Percentiles rank a stretch among this genome's conserved stretches.
Evolutionary conservation across 92 coral and sea anemone species (phyloP).

Genomic region (Palythoa caribaeorum): DNA sequence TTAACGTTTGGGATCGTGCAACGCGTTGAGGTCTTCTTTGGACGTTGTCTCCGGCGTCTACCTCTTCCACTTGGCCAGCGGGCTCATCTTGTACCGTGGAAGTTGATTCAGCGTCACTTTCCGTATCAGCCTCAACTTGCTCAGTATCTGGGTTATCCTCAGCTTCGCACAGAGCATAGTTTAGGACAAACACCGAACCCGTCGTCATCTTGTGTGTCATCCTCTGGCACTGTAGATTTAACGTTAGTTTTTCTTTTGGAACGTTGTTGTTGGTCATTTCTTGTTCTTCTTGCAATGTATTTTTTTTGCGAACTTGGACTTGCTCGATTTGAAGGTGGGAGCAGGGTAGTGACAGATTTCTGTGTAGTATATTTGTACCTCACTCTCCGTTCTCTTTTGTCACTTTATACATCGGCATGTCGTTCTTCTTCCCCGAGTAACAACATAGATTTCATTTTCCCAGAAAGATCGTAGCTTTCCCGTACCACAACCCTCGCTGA

Average conservation of each 20-base stretch:
- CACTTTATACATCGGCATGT: too few relatives aligned
- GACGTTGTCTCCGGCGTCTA: constrained; percentile 20
- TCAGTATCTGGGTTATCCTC: not conserved
- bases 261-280: constrained; percentile 1
- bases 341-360: constrained; percentile 23
- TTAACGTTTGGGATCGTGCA: constrained; percentile 42
- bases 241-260: not conserved
- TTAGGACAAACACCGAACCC: not conserved
- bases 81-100: constrained; percentile 32
- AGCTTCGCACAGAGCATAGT: constrained; percentile 25
- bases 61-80: constrained; percentile 35
- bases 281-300: constrained; percentile 2
- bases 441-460: constrained; percentile 40
- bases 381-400: too few relatives aligned
- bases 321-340: not conserved
- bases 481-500: constrained; percentile 53
- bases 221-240: not conserved
- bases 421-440: too few relatives aligned
- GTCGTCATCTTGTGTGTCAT: not conserved
- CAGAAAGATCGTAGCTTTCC: constrained; percentile 64
- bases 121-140: constrained; percentile 1
- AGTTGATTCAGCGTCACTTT: not conserved
- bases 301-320: not conserved
- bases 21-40: constrained; percentile 3
- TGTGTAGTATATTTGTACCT: too few relatives aligned